Base-by-base conservation (phyloP, 2,113 vertebrate genomes). In the Ammodytes dubius region DNA sequence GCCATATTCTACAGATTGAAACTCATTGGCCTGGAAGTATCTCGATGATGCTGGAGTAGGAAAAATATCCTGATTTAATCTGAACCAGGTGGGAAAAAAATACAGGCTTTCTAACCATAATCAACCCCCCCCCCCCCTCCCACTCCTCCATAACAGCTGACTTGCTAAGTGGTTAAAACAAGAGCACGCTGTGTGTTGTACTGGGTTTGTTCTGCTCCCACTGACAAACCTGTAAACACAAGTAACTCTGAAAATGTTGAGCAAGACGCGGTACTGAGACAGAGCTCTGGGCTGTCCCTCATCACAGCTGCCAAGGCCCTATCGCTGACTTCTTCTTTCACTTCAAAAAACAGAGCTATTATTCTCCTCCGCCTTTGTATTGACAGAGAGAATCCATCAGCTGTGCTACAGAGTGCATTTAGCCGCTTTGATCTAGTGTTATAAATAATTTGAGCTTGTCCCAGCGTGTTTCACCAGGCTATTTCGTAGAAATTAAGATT, bases 371-470 rank as follows among this genome's bases (percentile, higher is more conserved):
- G 49, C 27, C 59, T 78, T 58, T 57, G 65, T 73, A 68, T n/a
- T 59, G 45, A 75, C 15, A 47, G 67, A 56, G 59, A 84, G 82
- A 79, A 82, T 78, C 84, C 75, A 86, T 80, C 72, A 17, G 68
- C 19, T 42, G 54, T 15, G 52, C 47, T 2, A 15, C 3, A 1
- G 82, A 77, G 82, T 70, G 61, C 59, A 65, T 79, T 87, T 58
- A 70, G 45, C 63, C 60, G 82, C 77, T 91, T 73, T 71, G 46
- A 83, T 86, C 54, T 74, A 7, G 4, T 8, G 69, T 80, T 88
- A 78, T 77, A 70, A 84, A 88, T 61, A 74, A 68, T 77, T 76
- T 42, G 63, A 63, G 81, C 82, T 50, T 73, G 87, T 72, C 79
- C 49, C 58, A 27, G 67, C 74, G 45, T 64, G 81, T 80, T 78